phyloP scores from a whole-genome alignment of 2,797 vertebrate species.

The Limosa lapponica region DNA sequence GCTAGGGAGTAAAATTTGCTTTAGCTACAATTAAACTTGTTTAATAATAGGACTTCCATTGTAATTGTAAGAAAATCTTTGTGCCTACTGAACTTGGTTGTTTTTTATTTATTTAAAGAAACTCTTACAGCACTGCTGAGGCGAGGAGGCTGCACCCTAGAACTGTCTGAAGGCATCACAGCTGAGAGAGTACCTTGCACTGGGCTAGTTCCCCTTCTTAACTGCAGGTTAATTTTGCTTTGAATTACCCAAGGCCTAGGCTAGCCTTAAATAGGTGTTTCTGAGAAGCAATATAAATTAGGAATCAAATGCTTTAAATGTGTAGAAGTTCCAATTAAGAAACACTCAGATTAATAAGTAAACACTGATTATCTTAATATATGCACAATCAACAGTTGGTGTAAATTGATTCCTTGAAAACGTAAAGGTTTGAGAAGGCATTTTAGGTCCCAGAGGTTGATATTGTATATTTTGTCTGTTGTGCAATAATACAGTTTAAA shows the following conservation, averaged over 20 bases:
- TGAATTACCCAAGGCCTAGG: background rate
- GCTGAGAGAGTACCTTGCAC: background rate
- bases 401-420: background rate
- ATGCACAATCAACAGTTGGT: background rate
- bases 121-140: background rate
- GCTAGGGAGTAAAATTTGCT: background rate
- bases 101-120: background rate
- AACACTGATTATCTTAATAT: background rate
- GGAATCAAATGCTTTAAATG: conserved; percentile 14
- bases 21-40: background rate
- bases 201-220: background rate
- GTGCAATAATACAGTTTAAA: conserved; percentile 72
- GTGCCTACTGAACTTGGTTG: conserved; percentile 11
- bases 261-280: conserved; percentile 35
- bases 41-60: background rate
- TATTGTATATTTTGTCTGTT: conserved; percentile 55
- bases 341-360: background rate
- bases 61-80: background rate
- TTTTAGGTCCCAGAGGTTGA: background rate
- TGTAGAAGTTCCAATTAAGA: background rate
- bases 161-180: background rate
- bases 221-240: background rate
- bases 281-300: conserved; percentile 52
- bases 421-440: background rate
- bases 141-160: background rate